These are phyloP conservation scores for Anabas testudineus DNA, from an alignment of 2,797 vertebrate species.

Conservation along the genomic window DNA sequence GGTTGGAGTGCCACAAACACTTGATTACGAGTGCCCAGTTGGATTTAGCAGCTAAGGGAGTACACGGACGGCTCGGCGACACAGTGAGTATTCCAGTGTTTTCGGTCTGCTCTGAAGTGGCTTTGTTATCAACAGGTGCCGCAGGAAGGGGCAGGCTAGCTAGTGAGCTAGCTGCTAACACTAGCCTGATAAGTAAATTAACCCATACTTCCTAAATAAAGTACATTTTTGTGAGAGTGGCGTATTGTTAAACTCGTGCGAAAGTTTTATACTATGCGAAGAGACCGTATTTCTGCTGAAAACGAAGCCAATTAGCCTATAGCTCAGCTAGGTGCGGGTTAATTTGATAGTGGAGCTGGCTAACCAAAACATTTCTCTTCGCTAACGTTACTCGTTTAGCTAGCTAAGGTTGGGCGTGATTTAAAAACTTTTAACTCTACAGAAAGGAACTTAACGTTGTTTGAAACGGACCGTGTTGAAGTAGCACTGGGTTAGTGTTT, in stretches of 20 bases:
- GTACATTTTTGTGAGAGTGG: not conserved
- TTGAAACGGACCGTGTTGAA: too few species aligned
- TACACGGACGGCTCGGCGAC: not conserved
- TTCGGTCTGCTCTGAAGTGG: constrained; percentile 41
- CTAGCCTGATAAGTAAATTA: constrained; percentile 41
- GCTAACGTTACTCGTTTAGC: constrained; percentile 8
- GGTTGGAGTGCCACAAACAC: not conserved
- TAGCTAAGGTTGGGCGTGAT: constrained; percentile 1
- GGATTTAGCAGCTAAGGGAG: constrained; percentile 9
- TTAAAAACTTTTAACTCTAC: too few species aligned
- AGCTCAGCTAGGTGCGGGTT: not conserved
- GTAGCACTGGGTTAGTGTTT: not conserved
- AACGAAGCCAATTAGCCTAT: not conserved
- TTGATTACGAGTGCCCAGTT: not conserved
- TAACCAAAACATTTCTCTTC: constrained; percentile 22
- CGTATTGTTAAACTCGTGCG: fast-evolving
- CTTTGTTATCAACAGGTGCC: constrained; percentile 83
- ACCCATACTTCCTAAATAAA: not conserved
- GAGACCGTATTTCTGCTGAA: fast-evolving
- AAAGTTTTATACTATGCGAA: not conserved
- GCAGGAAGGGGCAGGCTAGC: constrained; percentile 57
- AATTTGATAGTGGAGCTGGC: constrained; percentile 32
- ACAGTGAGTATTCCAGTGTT: constrained; percentile 59
- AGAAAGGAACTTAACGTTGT: not conserved
- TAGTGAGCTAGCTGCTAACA: constrained; percentile 73